phyloP scores from a whole-genome alignment of 2,113 vertebrate genomes.

The Melanostigma gelatinosum region DNA sequence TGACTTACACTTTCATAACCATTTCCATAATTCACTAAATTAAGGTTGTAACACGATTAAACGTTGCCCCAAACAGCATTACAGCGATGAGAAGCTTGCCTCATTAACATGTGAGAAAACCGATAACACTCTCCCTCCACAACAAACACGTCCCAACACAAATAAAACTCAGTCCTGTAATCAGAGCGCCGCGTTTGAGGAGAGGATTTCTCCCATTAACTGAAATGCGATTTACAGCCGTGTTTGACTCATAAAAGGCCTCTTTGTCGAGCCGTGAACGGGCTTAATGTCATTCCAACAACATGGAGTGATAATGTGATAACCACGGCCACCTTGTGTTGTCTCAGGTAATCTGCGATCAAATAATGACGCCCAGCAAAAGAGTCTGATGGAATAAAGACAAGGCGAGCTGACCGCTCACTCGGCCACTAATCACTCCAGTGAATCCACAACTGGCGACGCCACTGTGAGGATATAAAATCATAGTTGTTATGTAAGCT shows the following conservation, averaged over 20 bases:
- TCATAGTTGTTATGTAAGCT: constrained; percentile 23
- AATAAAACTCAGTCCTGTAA: constrained; percentile 29
- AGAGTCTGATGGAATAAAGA: constrained; percentile 17
- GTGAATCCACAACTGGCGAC: not conserved
- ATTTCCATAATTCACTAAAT: constrained; percentile 35
- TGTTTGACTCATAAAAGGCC: constrained; percentile 29
- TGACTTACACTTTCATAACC: constrained; percentile 8
- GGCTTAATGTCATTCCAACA: constrained; percentile 38
- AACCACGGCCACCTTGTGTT: constrained; percentile 36
- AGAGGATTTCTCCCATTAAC: constrained; percentile 40
- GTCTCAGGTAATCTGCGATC: constrained; percentile 40
- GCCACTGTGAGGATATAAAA: not conserved
- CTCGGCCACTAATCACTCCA: not conserved
- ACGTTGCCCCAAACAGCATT: not conserved
- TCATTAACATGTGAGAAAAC: constrained; percentile 38
- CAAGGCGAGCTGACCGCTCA: not conserved
- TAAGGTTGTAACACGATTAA: not conserved
- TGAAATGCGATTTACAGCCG: constrained; percentile 39
- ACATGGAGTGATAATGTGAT: constrained; percentile 42
- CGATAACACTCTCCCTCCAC: constrained; percentile 46
- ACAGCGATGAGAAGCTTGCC: constrained; percentile 16
- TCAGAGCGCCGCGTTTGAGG: constrained; percentile 31
- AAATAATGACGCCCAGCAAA: constrained; percentile 35
- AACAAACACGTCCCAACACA: constrained; percentile 40
- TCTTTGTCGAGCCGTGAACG: constrained; percentile 46